Base-by-base conservation (phyloP, 2,888 invertebrate genomes). In the Eudasyphora cyanicolor region DNA sequence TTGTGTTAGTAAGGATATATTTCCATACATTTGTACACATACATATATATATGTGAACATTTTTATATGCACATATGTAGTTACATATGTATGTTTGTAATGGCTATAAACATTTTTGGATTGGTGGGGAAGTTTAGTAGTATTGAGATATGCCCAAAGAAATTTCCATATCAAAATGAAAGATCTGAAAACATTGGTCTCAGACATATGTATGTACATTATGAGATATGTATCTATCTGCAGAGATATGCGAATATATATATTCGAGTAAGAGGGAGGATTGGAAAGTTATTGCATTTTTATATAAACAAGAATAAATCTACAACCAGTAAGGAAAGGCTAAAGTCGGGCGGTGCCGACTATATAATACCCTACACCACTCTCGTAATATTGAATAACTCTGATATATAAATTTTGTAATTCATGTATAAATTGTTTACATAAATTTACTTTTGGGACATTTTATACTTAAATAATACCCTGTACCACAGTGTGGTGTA, bases 81-180 rank as follows among this genome's bases (percentile, higher is more conserved):
- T n/a, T n/a, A 42, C 38, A 35, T 19, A 21, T 69, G 29, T 69
- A 21, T 73, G 19, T 70, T 69, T 70, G 51, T 32, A 49, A 14
- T 24, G 60, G 12, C 29, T 29, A 21, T 64, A 21, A 19, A 67
- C 2, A 38, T 38, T 24, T 17, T 38, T 42, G 42, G 67, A 24
- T 67, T 42, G 67, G 42, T 3, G 38, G 57, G 57, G 57, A 27
- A 24, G 57, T 57, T 57, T 24, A 24, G 27, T 45, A 45, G 24
- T 67, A 21, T 38, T 32, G 38, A 64, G 64, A 35, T 38, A 38
- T 32, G 51, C 21, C 19, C 51, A 51, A 8, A 10, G 7, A 24
- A 17, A 64, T 64, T 75, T 54, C 57, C 76, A 82, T 71, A 79
- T 82, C 60, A 24, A 24, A 67, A 67, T 42, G 21, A 42, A 67